Conservation (phyloP, 2,888 invertebrate genomes). For the Marronus borbonicus region DNA sequence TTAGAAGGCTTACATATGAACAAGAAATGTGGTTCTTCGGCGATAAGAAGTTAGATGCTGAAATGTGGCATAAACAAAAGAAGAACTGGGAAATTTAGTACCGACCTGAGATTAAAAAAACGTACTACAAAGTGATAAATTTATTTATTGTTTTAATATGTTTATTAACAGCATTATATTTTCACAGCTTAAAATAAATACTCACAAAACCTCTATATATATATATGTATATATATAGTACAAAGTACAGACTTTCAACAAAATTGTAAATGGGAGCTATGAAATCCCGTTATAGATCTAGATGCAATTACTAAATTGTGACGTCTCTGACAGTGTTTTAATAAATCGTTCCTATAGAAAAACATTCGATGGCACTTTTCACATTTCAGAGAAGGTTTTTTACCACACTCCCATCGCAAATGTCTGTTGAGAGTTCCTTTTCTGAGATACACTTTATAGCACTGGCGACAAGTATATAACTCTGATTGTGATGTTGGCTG, state of each 20-base stretch:
- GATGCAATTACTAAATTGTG: constrained; percentile 2
- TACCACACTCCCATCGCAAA: constrained; percentile 43
- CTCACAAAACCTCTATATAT: not conserved
- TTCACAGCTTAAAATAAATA: not conserved
- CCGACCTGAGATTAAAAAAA: too few species aligned
- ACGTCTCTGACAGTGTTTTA: constrained; percentile 35
- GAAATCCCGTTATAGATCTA: not conserved
- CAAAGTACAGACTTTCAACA: not conserved
- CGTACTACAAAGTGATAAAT: too few species aligned
- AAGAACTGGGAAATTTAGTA: too few species aligned
- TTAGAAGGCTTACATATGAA: too few species aligned
- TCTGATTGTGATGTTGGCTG: not conserved
- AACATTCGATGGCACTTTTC: constrained; percentile 45
- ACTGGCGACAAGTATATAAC: constrained; percentile 29
- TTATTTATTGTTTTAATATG: too few species aligned
- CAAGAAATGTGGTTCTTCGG: too few species aligned
- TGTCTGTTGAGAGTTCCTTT: constrained; percentile 42
- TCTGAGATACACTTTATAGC: constrained; percentile 33
- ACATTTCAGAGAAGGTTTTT: constrained; percentile 39
- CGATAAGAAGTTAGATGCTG: too few species aligned
- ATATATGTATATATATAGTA: not conserved
- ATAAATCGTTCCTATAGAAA: constrained; percentile 32
- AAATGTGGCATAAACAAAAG: too few species aligned
- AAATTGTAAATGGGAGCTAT: not conserved
- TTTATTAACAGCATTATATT: not conserved